phyloP scores from a whole-genome alignment of 2,797 vertebrate species.

The Xenopus petersii region DNA sequence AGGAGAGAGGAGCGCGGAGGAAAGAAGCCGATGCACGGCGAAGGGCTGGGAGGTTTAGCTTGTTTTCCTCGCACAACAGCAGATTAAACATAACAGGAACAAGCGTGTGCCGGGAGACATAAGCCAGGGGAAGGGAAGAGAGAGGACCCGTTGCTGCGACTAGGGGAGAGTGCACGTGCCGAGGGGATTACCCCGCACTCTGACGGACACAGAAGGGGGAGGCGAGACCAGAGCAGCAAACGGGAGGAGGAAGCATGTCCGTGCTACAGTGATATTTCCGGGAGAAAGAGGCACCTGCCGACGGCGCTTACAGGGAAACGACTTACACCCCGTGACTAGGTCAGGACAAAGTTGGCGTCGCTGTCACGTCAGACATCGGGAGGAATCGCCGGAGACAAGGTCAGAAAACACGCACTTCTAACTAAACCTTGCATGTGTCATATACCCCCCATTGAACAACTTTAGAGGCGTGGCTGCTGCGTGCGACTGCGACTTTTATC shows the following conservation, averaged over 20 bases:
- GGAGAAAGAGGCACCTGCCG: slow-evolving; percentile 2
- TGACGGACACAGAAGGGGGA: not conserved
- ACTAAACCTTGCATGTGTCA: no score
- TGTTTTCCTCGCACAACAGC: slow-evolving; percentile 6
- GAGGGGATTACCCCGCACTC: not conserved
- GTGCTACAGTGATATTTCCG: no score
- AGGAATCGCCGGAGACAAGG: not conserved
- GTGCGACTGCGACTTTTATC: no score
- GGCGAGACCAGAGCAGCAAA: not conserved
- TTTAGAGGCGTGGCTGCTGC: no score
- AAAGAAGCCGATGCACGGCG: not conserved
- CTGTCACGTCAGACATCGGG: no score
- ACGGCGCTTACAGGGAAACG: not conserved
- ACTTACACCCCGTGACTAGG: no score
- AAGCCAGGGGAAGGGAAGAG: not conserved
- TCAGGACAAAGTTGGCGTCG: no score
- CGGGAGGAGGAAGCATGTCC: not conserved
- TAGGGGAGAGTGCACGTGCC: not conserved
- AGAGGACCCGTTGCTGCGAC: not conserved
- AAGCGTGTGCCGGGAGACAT: not conserved
- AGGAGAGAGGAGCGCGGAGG: not conserved
- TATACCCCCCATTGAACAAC: no score
- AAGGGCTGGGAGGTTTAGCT: slow-evolving; percentile 5
- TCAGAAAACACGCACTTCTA: not conserved
- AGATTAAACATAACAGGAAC: slow-evolving; percentile 37